These are phyloP conservation scores for Pristionchus exspectatus DNA, from an alignment of 2,888 invertebrate species.

Conservation along the genomic window DNA sequence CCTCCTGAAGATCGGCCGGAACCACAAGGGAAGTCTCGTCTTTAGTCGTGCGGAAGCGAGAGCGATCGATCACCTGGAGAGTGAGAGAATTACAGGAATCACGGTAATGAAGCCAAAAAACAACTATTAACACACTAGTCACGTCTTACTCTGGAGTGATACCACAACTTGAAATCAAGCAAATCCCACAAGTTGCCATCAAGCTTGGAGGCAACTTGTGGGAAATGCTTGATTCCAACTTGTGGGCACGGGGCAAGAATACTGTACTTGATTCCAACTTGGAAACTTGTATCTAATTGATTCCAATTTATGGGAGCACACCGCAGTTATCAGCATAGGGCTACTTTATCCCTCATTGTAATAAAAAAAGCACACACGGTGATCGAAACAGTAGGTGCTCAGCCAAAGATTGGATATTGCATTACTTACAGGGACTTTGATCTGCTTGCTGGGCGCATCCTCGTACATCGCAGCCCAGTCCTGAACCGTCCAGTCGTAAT, in stretches of 20 bases:
- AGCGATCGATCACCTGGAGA: constrained; percentile 85
- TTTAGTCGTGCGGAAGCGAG: constrained; percentile 89
- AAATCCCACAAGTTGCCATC: too few relatives aligned
- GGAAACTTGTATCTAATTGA: too few relatives aligned
- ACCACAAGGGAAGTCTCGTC: constrained; percentile 89
- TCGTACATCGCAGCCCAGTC: constrained; percentile 89
- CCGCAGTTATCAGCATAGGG: too few relatives aligned
- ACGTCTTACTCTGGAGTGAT: not conserved
- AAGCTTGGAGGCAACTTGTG: too few relatives aligned
- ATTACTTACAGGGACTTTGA: constrained; percentile 89
- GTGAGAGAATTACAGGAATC: not conserved
- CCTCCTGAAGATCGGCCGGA: constrained; percentile 89
- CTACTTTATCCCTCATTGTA: too few relatives aligned
- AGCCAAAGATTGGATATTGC: not conserved
- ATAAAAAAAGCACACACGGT: too few relatives aligned
- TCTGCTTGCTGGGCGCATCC: constrained; percentile 91
- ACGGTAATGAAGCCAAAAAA: not conserved
- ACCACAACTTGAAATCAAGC: too few relatives aligned
- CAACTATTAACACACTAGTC: not conserved
- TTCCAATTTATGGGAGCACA: too few relatives aligned
- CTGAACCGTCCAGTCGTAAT: constrained; percentile 87
- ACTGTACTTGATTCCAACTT: too few relatives aligned
- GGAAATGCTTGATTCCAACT: too few relatives aligned
- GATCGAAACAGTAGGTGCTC: not conserved
- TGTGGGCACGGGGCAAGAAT: too few relatives aligned